phyloP scores from a whole-genome alignment of 2,113 vertebrate species.

The Lophotis ruficrista region DNA sequence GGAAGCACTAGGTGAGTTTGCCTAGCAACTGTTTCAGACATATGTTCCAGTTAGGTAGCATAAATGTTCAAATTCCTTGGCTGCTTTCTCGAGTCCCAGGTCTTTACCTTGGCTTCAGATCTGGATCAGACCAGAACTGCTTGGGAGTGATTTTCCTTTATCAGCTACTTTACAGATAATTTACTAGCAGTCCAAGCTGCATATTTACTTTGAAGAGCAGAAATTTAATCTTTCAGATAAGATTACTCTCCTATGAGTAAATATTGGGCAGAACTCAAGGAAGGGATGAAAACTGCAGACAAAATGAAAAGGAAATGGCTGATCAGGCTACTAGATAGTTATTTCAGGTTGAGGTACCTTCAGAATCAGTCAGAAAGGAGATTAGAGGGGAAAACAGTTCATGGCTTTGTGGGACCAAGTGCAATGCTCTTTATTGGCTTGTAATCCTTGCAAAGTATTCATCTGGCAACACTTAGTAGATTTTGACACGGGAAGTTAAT shows the following conservation, averaged over 20 bases:
- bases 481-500: not conserved
- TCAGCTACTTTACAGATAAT: conserved; percentile 42
- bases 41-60: not conserved
- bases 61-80: not conserved
- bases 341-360: conserved; percentile 14
- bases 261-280: not conserved
- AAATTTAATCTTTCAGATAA: conserved; percentile 41
- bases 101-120: conserved; percentile 5
- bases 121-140: conserved; percentile 39
- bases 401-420: not conserved
- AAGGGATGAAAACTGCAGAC: not conserved
- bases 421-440: not conserved
- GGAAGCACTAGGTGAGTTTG: not conserved
- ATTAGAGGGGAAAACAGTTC: not conserved
- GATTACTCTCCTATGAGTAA: not conserved
- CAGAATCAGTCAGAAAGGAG: not conserved
- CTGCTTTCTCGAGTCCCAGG: not conserved
- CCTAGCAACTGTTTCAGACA: not conserved
- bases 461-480: not conserved
- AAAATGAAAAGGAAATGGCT: conserved; percentile 42
- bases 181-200: not conserved
- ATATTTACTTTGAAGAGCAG: conserved; percentile 24
- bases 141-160: conserved; percentile 28
- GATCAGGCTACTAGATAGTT: not conserved
- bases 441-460: not conserved